A percentile compares a stretch with the other conserved stretches of the same genome.
Evolutionary conservation across 2,888 invertebrate species (phyloP).

Genomic region (Pollenia labialis): DNA sequence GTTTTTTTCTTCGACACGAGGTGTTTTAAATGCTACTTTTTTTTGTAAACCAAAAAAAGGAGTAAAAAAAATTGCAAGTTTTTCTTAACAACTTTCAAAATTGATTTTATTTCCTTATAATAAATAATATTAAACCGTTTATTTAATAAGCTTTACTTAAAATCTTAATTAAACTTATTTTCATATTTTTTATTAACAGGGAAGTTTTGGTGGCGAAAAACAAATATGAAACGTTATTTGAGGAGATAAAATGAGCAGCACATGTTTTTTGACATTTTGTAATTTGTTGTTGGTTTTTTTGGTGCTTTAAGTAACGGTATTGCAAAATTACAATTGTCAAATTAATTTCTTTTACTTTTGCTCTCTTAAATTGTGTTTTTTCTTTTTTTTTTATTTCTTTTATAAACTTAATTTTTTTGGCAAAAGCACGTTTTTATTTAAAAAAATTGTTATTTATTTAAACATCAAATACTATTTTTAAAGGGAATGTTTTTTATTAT

Average conservation of each 20-base stretch:
- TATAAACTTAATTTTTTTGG: conserved; percentile 13
- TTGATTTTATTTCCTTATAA: conserved; percentile 23
- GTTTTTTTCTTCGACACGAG: background rate
- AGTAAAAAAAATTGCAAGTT: conserved; percentile 69
- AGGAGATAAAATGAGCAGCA: conserved; percentile 53
- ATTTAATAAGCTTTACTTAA: background rate
- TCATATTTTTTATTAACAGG: conserved; percentile 18
- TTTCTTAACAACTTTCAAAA: conserved; percentile 27
- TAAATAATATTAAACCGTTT: background rate
- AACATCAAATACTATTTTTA: conserved; percentile 62
- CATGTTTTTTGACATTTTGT: conserved; percentile 73
- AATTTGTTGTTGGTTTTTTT: conserved; percentile 35
- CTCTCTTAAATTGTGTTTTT: conserved; percentile 54
- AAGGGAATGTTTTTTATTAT: conserved; percentile 60
- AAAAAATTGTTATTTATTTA: conserved; percentile 30
- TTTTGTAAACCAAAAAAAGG: conserved; percentile 67
- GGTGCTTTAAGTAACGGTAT: conserved; percentile 72
- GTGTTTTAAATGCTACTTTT: conserved; percentile 68
- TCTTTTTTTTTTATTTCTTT: conserved; percentile 5
- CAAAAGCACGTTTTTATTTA: conserved; percentile 49
- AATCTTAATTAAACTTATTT: conserved; percentile 28
- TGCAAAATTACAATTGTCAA: conserved; percentile 71
- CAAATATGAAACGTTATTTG: conserved; percentile 66
- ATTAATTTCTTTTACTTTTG: conserved; percentile 17
- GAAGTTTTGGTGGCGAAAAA: background rate